phyloP scores from a whole-genome alignment of 2,888 invertebrate genomes.

The Diaprepes abbreviatus region DNA sequence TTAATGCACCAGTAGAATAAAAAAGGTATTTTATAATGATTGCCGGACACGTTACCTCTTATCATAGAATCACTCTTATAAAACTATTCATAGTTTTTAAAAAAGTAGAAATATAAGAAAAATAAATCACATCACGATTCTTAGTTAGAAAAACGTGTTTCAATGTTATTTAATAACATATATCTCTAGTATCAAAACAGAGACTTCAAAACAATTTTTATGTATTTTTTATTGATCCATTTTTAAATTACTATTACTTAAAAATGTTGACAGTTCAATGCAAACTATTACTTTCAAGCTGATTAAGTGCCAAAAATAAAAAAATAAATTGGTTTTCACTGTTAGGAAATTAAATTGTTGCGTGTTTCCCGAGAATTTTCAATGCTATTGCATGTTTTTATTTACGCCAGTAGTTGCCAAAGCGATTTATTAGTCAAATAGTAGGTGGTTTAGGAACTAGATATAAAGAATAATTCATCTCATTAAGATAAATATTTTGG shows the following conservation, averaged over 20 bases:
- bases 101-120: too few species aligned
- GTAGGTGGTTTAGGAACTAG: constrained; percentile 8
- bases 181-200: too few species aligned
- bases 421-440: constrained; percentile 2
- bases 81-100: too few species aligned
- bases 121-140: too few species aligned
- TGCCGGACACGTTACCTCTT: too few species aligned
- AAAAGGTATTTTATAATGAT: too few species aligned
- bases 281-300: constrained; percentile 9
- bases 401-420: constrained; percentile 5
- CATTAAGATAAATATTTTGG: not conserved
- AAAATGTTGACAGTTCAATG: constrained; percentile 24
- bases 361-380: constrained; percentile 16
- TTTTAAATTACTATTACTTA: constrained; percentile 18
- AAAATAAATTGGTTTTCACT: constrained; percentile 27
- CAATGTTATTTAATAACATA: too few species aligned
- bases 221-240: not conserved
- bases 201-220: not conserved
- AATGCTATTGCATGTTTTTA: constrained; percentile 11
- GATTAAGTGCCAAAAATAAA: constrained; percentile 25
- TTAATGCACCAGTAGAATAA: too few species aligned
- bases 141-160: too few species aligned
- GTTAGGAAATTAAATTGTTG: constrained; percentile 21
- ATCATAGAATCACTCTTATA: too few species aligned
- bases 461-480: not conserved